These are phyloP conservation scores for Chloropsis cyanopogon DNA, from an alignment of 2,113 vertebrate species.

Conservation along the genomic window DNA sequence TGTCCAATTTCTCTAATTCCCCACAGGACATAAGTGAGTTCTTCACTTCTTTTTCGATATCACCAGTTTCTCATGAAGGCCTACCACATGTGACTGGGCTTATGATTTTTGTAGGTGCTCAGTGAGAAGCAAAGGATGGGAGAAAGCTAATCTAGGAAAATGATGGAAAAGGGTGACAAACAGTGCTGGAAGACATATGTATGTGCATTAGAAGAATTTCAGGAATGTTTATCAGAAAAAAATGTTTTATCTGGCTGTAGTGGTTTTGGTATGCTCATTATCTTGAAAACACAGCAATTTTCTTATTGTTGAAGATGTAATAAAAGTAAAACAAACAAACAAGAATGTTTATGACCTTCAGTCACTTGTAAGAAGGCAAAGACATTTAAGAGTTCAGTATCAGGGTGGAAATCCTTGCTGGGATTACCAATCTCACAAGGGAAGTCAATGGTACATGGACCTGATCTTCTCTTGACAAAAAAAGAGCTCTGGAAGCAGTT, in stretches of 20 bases:
- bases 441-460: neutral
- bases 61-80: neutral
- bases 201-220: neutral
- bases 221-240: neutral
- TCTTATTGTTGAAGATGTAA: neutral
- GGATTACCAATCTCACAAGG: neutral
- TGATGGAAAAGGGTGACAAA: neutral
- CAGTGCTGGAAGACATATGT: fast-evolving
- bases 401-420: neutral
- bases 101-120: neutral
- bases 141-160: neutral
- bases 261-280: neutral
- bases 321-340: neutral
- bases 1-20: neutral
- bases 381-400: neutral
- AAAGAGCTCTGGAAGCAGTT: neutral
- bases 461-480: neutral
- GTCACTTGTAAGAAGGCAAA: neutral
- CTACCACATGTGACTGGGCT: neutral
- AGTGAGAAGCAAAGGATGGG: neutral
- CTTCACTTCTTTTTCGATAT: neutral
- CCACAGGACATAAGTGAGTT: neutral
- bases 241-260: neutral
- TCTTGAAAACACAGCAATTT: neutral
- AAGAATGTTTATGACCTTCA: neutral